These are phyloP conservation scores for Ranitomeya imitator DNA, from an alignment of 2,113 vertebrate species.

Conservation along the genomic window DNA sequence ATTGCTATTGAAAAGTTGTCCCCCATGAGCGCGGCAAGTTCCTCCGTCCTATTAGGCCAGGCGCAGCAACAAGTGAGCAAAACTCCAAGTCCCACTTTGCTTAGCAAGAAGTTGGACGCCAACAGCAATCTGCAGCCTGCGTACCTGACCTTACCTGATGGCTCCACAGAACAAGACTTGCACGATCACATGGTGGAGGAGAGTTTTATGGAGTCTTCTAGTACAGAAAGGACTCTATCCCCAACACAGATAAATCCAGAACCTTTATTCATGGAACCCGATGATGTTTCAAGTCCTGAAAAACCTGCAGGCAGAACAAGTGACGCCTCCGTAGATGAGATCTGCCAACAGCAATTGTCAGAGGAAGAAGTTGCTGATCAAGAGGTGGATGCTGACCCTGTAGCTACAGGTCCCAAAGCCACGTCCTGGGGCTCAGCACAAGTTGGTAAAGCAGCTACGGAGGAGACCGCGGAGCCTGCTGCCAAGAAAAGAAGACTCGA, in stretches of 20 bases:
- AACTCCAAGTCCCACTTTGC: not conserved
- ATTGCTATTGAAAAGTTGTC: conserved; percentile 9
- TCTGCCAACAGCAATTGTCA: not conserved
- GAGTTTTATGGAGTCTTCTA: not conserved
- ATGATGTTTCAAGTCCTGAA: not conserved
- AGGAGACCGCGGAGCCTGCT: conserved; percentile 28
- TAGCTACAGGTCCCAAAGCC: fast-evolving
- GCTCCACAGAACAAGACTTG: not conserved
- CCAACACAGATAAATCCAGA: not conserved
- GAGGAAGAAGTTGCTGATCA: not conserved
- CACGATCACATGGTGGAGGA: not conserved
- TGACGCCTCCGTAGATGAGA: not conserved
- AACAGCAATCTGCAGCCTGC: not conserved
- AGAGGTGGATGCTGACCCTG: fast-evolving
- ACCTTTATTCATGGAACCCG: not conserved
- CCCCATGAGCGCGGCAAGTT: not conserved
- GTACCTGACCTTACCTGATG: not conserved
- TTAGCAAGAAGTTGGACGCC: not conserved
- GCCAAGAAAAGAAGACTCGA: not conserved
- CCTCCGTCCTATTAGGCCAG: not conserved
- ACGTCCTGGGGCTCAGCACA: not conserved
- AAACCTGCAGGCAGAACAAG: not conserved
- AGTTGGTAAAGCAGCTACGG: not conserved
- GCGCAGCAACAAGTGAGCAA: not conserved
- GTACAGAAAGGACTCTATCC: not conserved